These are phyloP conservation scores for Caenorhabditis sp. DNA, from an alignment of 2,888 invertebrate species.

Conservation along the genomic window DNA sequence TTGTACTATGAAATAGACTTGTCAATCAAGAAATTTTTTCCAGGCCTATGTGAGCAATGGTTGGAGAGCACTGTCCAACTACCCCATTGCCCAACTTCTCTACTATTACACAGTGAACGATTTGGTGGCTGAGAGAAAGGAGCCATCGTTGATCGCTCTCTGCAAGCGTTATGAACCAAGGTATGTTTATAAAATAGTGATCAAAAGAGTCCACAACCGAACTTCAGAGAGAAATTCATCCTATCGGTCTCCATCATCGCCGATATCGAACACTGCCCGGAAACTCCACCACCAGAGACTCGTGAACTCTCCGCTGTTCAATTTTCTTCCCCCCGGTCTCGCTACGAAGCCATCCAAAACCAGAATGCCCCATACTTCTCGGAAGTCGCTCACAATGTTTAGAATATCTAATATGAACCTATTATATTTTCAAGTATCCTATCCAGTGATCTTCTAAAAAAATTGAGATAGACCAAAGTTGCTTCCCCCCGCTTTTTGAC, in stretches of 20 bases:
- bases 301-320: slow-evolving; percentile 62
- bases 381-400: slow-evolving; percentile 66
- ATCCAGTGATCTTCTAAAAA: slow-evolving; percentile 45
- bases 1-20: neutral
- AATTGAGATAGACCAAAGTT: slow-evolving; percentile 37
- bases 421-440: slow-evolving; percentile 28
- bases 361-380: slow-evolving; percentile 60
- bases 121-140: slow-evolving; percentile 78
- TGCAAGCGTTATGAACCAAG: slow-evolving; percentile 91
- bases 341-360: slow-evolving; percentile 61
- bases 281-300: slow-evolving; percentile 81
- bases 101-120: slow-evolving; percentile 82
- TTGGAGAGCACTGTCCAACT: slow-evolving; percentile 89
- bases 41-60: slow-evolving; percentile 85
- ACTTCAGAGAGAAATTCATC: slow-evolving; percentile 90
- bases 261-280: slow-evolving; percentile 83
- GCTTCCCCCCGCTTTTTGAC: neutral
- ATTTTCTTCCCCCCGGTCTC: slow-evolving; percentile 58
- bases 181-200: neutral
- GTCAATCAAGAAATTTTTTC: neutral
- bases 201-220: neutral
- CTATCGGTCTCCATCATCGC: slow-evolving; percentile 85
- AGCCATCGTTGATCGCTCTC: slow-evolving; percentile 85
- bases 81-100: slow-evolving; percentile 72
- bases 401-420: slow-evolving; percentile 29